These are phyloP conservation scores for Thalassophryne amazonica DNA, from an alignment of 2,797 vertebrate species.

Conservation along the genomic window DNA sequence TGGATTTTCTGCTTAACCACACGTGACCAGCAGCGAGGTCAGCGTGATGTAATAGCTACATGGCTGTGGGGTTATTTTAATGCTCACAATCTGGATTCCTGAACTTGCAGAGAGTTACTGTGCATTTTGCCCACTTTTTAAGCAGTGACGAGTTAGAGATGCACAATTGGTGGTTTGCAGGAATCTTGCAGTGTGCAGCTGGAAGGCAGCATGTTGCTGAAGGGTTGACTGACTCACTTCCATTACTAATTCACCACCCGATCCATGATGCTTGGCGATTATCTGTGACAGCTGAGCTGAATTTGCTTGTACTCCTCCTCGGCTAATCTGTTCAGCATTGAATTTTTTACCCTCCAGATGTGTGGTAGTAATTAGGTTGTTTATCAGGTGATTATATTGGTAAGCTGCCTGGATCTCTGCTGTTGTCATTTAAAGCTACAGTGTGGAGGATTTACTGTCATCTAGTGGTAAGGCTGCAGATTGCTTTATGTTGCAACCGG, in stretches of 20 bases:
- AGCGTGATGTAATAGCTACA: conserved; percentile 11
- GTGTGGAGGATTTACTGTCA: no score
- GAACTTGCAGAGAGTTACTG: no score
- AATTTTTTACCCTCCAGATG: conserved; percentile 60
- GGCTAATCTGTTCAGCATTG: conserved; percentile 47
- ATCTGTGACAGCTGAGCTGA: conserved; percentile 41
- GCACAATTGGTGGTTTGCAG: no score
- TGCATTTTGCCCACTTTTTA: no score
- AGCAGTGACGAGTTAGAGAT: no score
- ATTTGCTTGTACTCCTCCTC: conserved; percentile 13
- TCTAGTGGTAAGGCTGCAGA: no score
- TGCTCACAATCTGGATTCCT: no score
- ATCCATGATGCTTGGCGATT: conserved; percentile 29
- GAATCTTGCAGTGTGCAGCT: no score
- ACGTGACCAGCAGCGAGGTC: conserved; percentile 4
- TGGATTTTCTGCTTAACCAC: conserved; percentile 43
- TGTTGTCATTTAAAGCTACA: conserved; percentile 16
- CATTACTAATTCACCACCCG: conserved; percentile 38
- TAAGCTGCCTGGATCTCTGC: conserved; percentile 36
- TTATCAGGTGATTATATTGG: conserved; percentile 47
- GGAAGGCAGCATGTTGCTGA: conserved; percentile 26
- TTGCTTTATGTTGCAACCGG: no score
- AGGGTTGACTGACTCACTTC: conserved; percentile 53
- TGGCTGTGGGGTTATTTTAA: not conserved
- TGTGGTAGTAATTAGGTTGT: conserved; percentile 49